Evolutionary conservation across 35 echinoderm and acorn worm genomes (phyloP).

Genomic region (Ophiothrix spiculata): DNA sequence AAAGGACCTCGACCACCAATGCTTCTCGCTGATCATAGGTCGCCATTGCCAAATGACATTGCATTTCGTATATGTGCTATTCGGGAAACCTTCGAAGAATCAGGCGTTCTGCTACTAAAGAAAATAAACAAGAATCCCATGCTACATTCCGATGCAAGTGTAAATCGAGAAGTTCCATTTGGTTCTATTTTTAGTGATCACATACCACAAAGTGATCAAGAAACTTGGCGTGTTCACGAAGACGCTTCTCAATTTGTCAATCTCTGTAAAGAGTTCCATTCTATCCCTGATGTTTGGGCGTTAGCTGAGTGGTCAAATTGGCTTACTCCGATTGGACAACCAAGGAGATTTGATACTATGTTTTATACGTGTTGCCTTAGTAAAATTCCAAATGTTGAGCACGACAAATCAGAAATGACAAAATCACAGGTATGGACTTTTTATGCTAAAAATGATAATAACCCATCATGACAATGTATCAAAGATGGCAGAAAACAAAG

Average conservation of each 20-base stretch:
- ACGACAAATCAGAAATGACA: constrained; percentile 63
- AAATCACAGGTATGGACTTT: constrained; percentile 60
- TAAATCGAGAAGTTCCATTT: neutral
- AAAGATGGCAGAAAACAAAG: no score
- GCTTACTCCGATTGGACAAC: constrained; percentile 48
- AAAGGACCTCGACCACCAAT: constrained; percentile 49
- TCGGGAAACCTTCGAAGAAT: constrained; percentile 80
- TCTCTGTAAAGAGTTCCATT: constrained; percentile 44
- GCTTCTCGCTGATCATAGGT: neutral
- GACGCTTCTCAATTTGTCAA: constrained; percentile 55
- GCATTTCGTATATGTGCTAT: constrained; percentile 84
- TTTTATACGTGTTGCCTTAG: constrained; percentile 75
- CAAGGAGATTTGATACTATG: constrained; percentile 71
- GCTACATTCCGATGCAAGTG: no score
- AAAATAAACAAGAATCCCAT: constrained; percentile 1
- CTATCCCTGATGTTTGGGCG: constrained; percentile 82
- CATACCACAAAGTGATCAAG: neutral
- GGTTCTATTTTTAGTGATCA: neutral
- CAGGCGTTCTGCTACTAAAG: constrained; percentile 59
- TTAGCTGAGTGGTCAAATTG: constrained; percentile 74
- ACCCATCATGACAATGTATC: no score
- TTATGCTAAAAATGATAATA: no score
- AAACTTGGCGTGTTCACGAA: constrained; percentile 60
- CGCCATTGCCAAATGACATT: constrained; percentile 51
- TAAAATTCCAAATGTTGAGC: constrained; percentile 25